phyloP scores from a whole-genome alignment of 2,797 vertebrate genomes.

The Bovichtus diacanthus region DNA sequence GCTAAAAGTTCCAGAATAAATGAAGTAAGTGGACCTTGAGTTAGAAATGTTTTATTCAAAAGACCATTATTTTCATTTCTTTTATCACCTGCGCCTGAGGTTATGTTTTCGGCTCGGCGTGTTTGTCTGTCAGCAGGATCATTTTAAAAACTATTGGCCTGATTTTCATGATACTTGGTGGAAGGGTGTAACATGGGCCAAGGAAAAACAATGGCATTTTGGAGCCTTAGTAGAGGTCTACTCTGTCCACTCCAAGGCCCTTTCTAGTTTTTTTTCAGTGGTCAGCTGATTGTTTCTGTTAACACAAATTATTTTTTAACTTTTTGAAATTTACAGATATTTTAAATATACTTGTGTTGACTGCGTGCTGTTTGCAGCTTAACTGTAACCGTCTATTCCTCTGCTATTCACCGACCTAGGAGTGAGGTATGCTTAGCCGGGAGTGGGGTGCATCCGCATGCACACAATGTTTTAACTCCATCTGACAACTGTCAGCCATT shows the following conservation, averaged over 20 bases:
- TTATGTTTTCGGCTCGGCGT: too few species aligned
- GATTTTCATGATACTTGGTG: too few species aligned
- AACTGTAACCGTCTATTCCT: neutral
- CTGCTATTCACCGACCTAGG: neutral
- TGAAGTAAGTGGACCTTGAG: neutral
- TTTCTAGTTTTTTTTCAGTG: too few species aligned
- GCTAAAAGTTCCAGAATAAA: neutral
- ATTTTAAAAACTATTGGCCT: too few species aligned
- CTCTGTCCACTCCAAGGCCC: too few species aligned
- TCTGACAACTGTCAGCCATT: conserved; percentile 31
- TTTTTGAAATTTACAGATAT: neutral
- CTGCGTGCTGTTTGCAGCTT: neutral
- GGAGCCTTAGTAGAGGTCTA: too few species aligned
- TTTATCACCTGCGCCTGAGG: too few species aligned
- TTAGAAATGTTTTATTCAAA: neutral
- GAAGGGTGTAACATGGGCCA: too few species aligned
- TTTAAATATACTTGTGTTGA: neutral
- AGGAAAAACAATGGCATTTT: too few species aligned
- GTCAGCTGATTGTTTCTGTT: neutral
- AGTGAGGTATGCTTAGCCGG: neutral
- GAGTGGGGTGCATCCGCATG: neutral
- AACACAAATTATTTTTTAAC: neutral
- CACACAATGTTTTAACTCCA: neutral
- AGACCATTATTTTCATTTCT: neutral
- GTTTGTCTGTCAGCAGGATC: too few species aligned